A percentile compares a stretch with the other conserved stretches of the same genome.
Conservation (phyloP, 2,797 vertebrate species). For the Setipinna tenuifilis region DNA sequence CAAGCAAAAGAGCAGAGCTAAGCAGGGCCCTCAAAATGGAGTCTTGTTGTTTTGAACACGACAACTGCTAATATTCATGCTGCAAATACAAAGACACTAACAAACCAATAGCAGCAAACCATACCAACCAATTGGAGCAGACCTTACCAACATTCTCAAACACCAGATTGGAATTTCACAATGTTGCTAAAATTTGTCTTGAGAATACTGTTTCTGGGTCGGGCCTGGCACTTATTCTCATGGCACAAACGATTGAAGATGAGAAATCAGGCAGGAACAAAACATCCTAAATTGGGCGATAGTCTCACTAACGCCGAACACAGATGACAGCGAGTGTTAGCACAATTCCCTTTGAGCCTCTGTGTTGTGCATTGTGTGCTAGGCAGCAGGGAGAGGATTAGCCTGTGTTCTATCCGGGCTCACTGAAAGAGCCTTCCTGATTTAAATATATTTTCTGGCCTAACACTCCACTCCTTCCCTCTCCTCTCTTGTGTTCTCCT, state of each 20-base stretch:
- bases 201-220: slow-evolving; percentile 16
- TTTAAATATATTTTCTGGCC: slow-evolving; percentile 6
- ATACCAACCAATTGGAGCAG: neutral
- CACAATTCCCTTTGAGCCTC: slow-evolving; percentile 41
- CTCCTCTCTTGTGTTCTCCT: neutral
- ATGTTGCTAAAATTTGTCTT: neutral
- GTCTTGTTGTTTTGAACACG: neutral
- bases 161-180: neutral
- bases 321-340: slow-evolving; percentile 39
- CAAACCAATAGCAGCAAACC: neutral
- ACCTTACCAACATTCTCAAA: neutral
- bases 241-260: slow-evolving; percentile 14
- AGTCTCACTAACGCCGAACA: slow-evolving; percentile 30
- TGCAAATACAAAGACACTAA: neutral
- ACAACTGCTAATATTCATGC: neutral
- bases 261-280: slow-evolving; percentile 29
- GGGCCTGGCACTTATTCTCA: neutral
- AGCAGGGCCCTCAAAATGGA: neutral
- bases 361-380: slow-evolving; percentile 43
- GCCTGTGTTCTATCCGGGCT: slow-evolving; percentile 6
- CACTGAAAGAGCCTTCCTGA: slow-evolving; percentile 12
- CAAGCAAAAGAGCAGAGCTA: too few relatives aligned
- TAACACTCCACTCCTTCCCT: neutral
- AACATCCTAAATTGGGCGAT: slow-evolving; percentile 35
- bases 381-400: slow-evolving; percentile 42